Base-by-base conservation (phyloP, 1,140 invertebrate species). In the Lasioglossum albipes region DNA sequence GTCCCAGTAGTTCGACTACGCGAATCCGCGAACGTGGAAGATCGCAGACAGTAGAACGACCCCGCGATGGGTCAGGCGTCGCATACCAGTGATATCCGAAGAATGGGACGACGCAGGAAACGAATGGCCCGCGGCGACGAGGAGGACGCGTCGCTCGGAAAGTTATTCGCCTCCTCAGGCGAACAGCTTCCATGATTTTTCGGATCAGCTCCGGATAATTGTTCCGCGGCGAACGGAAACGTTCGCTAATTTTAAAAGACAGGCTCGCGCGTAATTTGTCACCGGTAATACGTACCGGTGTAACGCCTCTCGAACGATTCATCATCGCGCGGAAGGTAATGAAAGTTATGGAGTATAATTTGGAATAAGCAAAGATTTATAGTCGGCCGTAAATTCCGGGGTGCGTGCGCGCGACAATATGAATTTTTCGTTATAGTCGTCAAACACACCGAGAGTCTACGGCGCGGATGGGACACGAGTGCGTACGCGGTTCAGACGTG, bases 291-390 rank as follows among this genome's bases (percentile, higher is more conserved):
- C 68, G n/a, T 76, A 76, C 84, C 84, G 81, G 65, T 80, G 84
- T 80, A 54, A 54, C 79, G 75, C 62, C 49, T 52, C 62, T 13
- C 20, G 71, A 2, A 67, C 83, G 59, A 85, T 85, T 81, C 68
- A 81, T 85, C 68, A 66, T n/a, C 59, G 66, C 62, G 65, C 64
- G 78, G 71, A 59, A 61, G 69, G 78, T 81, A 81, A 85, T 59
- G 83, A 85, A 84, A 81, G 84, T 81, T 77, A 75, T 57, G 69
- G 73, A 20, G 83, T 84, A 84, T 85, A 85, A 85, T 85, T 85
- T 80, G 72, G 69, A 81, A 84, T 77, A 73, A 85, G 82, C 78
- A 70, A 77, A 73, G 84, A 85, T 85, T 85, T 85, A 85, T 77
- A 79, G 49, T 16, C 42, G 41, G 61, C 6, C 83, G 61, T 85